Evolutionary conservation across 2,888 invertebrate genomes (phyloP).

Genomic region (Diarsia dahlii): DNA sequence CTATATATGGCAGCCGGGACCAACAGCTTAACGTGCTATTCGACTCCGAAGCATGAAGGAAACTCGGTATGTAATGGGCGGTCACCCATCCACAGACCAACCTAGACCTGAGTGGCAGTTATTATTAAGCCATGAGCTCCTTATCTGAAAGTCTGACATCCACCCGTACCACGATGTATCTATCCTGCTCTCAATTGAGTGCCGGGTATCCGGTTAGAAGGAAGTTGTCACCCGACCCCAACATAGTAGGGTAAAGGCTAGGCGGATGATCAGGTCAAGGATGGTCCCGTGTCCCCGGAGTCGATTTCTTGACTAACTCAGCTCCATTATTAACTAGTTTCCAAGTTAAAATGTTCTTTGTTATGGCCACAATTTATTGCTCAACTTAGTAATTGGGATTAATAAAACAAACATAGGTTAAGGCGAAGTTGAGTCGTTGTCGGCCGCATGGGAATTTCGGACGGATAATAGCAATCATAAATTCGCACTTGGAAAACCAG

Average conservation of each 20-base stretch:
- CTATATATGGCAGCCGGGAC: too few relatives aligned
- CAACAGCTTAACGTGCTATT: too few relatives aligned
- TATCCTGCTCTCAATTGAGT: neutral
- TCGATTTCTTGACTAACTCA: slow-evolving; percentile 67
- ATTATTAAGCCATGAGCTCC: too few relatives aligned
- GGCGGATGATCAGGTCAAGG: slow-evolving; percentile 78
- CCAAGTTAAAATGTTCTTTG: slow-evolving; percentile 67
- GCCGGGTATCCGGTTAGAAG: neutral
- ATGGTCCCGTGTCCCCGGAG: slow-evolving; percentile 67
- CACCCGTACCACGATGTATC: neutral
- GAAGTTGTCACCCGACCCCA: neutral
- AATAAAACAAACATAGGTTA: slow-evolving; percentile 63
- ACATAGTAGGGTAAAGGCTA: neutral
- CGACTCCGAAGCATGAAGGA: too few relatives aligned
- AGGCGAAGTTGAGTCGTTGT: slow-evolving; percentile 48
- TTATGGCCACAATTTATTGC: slow-evolving; percentile 65
- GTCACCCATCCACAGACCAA: too few relatives aligned
- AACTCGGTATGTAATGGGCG: too few relatives aligned
- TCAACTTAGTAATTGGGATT: slow-evolving; percentile 66
- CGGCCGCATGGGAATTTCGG: slow-evolving; percentile 36
- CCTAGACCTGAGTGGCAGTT: too few relatives aligned
- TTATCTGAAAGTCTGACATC: neutral
- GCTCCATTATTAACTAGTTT: slow-evolving; percentile 68
- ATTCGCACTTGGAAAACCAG: slow-evolving; percentile 29
- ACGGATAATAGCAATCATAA: slow-evolving; percentile 32